Conservation (phyloP, 1,140 invertebrate species). For the Delia radicum region DNA sequence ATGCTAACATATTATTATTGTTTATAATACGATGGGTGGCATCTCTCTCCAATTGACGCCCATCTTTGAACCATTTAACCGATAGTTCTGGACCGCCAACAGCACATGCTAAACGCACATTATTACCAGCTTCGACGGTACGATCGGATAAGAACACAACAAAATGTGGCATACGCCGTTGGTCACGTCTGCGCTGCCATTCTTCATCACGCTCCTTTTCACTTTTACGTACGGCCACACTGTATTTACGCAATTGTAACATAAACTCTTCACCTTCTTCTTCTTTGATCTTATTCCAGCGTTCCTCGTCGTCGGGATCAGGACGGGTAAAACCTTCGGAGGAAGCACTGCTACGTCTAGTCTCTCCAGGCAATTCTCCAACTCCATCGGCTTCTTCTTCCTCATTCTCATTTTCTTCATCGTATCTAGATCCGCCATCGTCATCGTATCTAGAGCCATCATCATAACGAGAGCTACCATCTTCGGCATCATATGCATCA, state of each 20-base stretch:
- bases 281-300: conserved; percentile 51
- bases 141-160: conserved; percentile 73
- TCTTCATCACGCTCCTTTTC: conserved; percentile 54
- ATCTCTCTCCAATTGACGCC: conserved; percentile 60
- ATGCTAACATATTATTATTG: conserved; percentile 70
- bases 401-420: conserved; percentile 38
- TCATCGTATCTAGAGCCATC: conserved; percentile 36
- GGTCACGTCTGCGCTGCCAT: conserved; percentile 50
- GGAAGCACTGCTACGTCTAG: conserved; percentile 45
- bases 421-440: conserved; percentile 29
- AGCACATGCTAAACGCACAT: conserved; percentile 80
- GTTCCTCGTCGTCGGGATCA: conserved; percentile 49
- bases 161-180: conserved; percentile 47
- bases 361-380: conserved; percentile 30
- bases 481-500: conserved; percentile 31
- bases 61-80: conserved; percentile 83
- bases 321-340: conserved; percentile 51
- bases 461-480: conserved; percentile 29
- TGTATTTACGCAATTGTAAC: conserved; percentile 52
- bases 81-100: conserved; percentile 78
- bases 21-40: conserved; percentile 62
- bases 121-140: conserved; percentile 70
- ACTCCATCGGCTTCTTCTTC: conserved; percentile 28
- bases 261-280: conserved; percentile 52
- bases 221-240: conserved; percentile 42